phyloP scores from a whole-genome alignment of 2,888 invertebrate genomes.

The Phrixothrix hirtus region DNA sequence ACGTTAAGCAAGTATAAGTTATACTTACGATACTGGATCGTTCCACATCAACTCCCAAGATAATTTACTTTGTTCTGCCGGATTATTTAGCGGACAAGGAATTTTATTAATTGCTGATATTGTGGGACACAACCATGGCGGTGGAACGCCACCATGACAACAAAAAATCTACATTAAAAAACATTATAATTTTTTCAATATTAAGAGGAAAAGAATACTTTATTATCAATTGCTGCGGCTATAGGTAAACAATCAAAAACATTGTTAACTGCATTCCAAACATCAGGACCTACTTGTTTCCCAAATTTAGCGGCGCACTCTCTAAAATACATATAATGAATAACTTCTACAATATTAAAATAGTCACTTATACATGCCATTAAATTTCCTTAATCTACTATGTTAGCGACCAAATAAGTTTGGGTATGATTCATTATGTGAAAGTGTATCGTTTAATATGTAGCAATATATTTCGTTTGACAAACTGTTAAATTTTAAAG shows the following conservation, averaged over 20 bases:
- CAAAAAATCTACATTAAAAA: slow-evolving; percentile 76
- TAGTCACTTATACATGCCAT: too few species aligned
- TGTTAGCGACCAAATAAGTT: too few species aligned
- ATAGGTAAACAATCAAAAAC: slow-evolving; percentile 74
- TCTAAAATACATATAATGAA: too few species aligned
- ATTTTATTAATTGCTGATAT: slow-evolving; percentile 67
- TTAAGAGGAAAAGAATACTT: slow-evolving; percentile 52
- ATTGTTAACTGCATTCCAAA: slow-evolving; percentile 72
- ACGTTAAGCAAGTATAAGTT: not conserved
- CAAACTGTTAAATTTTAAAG: too few species aligned
- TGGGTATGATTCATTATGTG: too few species aligned
- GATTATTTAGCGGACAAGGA: slow-evolving; percentile 66
- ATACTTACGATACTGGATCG: slow-evolving; percentile 75
- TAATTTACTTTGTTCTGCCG: slow-evolving; percentile 69
- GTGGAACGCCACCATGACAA: slow-evolving; percentile 79
- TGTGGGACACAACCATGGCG: slow-evolving; percentile 67
- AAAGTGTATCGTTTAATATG: too few species aligned
- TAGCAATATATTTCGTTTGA: too few species aligned
- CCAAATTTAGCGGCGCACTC: slow-evolving; percentile 74
- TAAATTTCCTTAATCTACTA: too few species aligned
- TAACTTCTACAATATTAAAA: too few species aligned
- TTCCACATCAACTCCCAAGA: slow-evolving; percentile 84
- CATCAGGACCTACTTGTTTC: slow-evolving; percentile 61
- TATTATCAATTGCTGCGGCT: slow-evolving; percentile 73
- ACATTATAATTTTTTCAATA: slow-evolving; percentile 20